Conservation (phyloP, 2,113 vertebrate species). For the Lipophrys pholis region DNA sequence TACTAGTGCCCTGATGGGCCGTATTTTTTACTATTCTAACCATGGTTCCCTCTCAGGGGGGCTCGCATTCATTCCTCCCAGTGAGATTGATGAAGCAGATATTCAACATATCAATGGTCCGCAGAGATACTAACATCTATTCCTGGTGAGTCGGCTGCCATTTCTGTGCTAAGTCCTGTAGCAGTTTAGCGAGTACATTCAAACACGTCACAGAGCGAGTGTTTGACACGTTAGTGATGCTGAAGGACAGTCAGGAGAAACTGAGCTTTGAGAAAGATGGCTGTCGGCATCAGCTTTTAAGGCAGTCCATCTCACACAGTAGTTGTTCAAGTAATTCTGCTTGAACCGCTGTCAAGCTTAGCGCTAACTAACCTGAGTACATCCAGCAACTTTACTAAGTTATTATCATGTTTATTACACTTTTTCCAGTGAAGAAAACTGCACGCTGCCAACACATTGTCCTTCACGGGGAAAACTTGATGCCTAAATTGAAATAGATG, state of each 20-base stretch:
- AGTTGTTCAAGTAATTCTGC: not conserved
- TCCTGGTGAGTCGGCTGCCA: not conserved
- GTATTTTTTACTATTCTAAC: too few species aligned
- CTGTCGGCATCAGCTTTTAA: not conserved
- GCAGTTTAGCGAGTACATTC: not conserved
- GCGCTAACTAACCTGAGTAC: too few species aligned
- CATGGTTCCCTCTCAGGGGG: too few species aligned
- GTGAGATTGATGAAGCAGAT: too few species aligned
- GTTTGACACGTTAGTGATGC: not conserved
- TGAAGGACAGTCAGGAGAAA: not conserved
- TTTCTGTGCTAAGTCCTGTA: not conserved
- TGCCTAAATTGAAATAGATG: conserved; percentile 63
- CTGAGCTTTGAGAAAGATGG: not conserved
- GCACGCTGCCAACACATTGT: conserved; percentile 27
- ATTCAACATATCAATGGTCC: too few species aligned
- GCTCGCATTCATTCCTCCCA: too few species aligned
- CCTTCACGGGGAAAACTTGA: conserved; percentile 52
- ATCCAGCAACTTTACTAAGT: not conserved
- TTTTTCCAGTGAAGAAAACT: conserved; percentile 17
- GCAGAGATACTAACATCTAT: too few species aligned
- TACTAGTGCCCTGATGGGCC: too few species aligned
- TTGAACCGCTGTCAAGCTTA: not conserved
- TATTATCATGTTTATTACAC: conserved; percentile 37
- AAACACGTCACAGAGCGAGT: not conserved
- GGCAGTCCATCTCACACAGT: not conserved